Conservation (phyloP, 1,140 invertebrate genomes). For the Procambarus virginalis region DNA sequence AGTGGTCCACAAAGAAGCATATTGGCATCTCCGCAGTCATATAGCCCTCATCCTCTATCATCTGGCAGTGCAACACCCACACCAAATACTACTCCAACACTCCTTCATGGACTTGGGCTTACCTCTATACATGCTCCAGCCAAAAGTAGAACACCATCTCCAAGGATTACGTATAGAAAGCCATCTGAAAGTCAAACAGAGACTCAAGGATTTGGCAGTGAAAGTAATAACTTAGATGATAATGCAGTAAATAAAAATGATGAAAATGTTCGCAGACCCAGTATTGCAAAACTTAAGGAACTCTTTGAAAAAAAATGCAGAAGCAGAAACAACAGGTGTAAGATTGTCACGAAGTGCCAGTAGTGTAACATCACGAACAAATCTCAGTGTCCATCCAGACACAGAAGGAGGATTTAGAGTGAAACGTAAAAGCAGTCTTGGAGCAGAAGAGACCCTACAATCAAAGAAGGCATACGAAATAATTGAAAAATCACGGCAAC, state of each 20-base stretch:
- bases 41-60: conserved; percentile 50
- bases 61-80: conserved; percentile 38
- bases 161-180: conserved; percentile 53
- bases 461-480: conserved; percentile 58
- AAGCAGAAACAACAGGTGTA: conserved; percentile 60
- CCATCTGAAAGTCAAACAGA: conserved; percentile 46
- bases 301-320: conserved; percentile 75
- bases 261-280: conserved; percentile 73
- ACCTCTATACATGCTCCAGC: conserved; percentile 10
- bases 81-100: conserved; percentile 47
- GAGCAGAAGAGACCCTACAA: conserved; percentile 64
- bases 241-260: conserved; percentile 70
- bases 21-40: conserved; percentile 9
- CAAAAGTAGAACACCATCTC: conserved; percentile 64
- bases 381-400: conserved; percentile 68
- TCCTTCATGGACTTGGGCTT: conserved; percentile 46
- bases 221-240: conserved; percentile 24
- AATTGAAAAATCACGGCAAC: conserved; percentile 38
- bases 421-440: conserved; percentile 68
- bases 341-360: conserved; percentile 64
- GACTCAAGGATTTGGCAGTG: not conserved
- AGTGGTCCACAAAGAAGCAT: conserved; percentile 23
- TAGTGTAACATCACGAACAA: conserved; percentile 69
- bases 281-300: conserved; percentile 75
- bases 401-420: conserved; percentile 64